phyloP scores from a whole-genome alignment of 1,140 invertebrate species.

The Lepidurus couesii region DNA sequence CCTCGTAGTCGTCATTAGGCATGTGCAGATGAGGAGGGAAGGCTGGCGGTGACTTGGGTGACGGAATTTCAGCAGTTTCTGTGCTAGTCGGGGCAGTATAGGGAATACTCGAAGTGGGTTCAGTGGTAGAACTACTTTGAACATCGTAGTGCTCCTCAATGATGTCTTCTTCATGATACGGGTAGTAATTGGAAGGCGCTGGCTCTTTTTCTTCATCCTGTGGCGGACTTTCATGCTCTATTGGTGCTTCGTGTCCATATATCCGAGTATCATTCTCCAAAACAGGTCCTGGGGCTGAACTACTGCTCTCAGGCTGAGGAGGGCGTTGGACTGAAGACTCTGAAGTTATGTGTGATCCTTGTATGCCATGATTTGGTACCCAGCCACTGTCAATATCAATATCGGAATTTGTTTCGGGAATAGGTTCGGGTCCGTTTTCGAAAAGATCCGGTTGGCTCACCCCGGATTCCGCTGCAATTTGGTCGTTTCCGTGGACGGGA shows the following conservation, averaged over 20 bases:
- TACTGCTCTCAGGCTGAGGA: background rate
- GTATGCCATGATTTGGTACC: background rate
- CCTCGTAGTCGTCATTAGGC: background rate
- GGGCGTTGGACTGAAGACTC: background rate
- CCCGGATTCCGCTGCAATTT: background rate
- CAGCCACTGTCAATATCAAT: background rate
- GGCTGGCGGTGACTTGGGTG: background rate
- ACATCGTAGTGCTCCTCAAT: background rate
- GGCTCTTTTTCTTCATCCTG: background rate
- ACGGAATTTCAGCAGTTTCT: background rate
- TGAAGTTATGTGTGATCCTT: background rate
- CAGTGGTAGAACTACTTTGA: background rate
- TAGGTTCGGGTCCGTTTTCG: background rate
- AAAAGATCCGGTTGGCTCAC: background rate
- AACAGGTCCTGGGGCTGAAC: background rate
- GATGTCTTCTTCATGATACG: background rate
- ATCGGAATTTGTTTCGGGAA: background rate
- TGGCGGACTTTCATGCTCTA: background rate
- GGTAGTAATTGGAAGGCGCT: background rate
- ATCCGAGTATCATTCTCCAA: background rate
- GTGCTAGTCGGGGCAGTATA: background rate
- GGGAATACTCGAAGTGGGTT: background rate
- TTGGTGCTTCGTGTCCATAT: background rate
- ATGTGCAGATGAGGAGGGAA: constrained; percentile 9
- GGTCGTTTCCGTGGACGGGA: background rate